Evolutionary conservation across 2,797 vertebrate genomes (phyloP), one percentile per base, ranked within the genome.

Genomic region (Myripristis murdjan): DNA sequence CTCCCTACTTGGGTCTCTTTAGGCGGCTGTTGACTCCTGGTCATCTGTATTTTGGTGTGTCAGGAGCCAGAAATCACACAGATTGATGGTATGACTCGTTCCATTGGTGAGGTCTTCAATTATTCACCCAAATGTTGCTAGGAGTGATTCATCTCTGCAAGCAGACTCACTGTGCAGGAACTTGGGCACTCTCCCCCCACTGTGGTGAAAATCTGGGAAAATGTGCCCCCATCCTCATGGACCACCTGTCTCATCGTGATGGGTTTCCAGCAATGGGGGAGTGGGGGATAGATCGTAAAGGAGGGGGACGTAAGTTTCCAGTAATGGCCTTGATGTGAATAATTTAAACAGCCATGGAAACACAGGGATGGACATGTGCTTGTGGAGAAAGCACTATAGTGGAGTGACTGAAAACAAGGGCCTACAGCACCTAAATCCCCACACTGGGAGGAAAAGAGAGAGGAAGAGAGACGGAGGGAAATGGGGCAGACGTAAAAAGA

Each of bases 301-400:
- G 20, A 4, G 52, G 59, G 28, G 23, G 51, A 1, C 8, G 23
- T 54, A 55, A 31, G 63, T 44, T 85, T 77, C 70, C 71, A 82
- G 85, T 84, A 91, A 90, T 88, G 87, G 87, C 41, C 73, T 72
- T 28, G 62, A 70, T 62, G 88, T 94, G 80, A 95, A 94, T 94
- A 88, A 95, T 94, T 94, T 75, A 92, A 87, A 88, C 51, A 64
- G 72, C 75, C 0, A 35, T 64, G 73, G 84, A 90, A 89, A 90
- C 73, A 84, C 74, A 83, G 65, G 54, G 79, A 87, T 70, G 83
- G 84, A 86, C 77, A 78, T 55, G 49, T 68, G 77, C 55, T 37
- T 73, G 44, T 64, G 69, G 67, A 86, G 81, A 77, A 70, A 79
- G 81, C 87, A 79, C 87, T 84, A 83, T 59, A 24, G 70, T 0